Conservation (phyloP, 53 echinoderm and acorn worm genomes). For the Hippasteria phrygiana region DNA sequence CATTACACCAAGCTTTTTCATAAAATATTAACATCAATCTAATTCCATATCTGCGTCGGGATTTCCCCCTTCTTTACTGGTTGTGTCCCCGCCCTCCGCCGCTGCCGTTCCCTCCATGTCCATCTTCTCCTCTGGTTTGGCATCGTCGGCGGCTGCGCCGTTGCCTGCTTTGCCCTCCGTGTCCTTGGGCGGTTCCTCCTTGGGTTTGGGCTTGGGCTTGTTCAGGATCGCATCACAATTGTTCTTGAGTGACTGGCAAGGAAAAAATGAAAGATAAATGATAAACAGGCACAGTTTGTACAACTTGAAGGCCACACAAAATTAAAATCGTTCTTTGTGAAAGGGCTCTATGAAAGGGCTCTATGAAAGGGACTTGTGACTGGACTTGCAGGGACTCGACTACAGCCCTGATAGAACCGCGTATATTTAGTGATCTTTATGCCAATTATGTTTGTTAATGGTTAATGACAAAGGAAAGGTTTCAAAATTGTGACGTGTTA, state of each 20-base stretch:
- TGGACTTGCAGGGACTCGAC: too few species aligned
- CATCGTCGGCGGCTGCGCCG: background rate
- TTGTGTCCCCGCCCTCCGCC: conserved; percentile 11
- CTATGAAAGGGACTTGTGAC: too few species aligned
- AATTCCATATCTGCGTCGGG: conserved; percentile 65
- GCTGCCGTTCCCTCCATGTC: conserved; percentile 59
- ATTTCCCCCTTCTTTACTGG: background rate
- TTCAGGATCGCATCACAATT: conserved; percentile 85
- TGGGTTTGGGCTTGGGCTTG: conserved; percentile 95
- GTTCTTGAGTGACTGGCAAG: conserved; percentile 67
- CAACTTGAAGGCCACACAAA: background rate
- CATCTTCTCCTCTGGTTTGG: conserved; percentile 73
- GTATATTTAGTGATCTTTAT: too few species aligned
- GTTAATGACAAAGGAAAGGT: too few species aligned
- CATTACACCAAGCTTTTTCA: background rate
- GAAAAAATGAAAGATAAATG: background rate
- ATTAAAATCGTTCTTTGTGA: too few species aligned
- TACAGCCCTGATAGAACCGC: too few species aligned
- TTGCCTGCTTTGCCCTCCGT: conserved; percentile 58
- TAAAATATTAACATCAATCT: conserved; percentile 54
- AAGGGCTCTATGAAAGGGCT: too few species aligned
- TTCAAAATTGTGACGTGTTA: too few species aligned
- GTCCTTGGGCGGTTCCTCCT: conserved; percentile 96
- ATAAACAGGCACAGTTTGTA: background rate
- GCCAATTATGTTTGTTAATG: too few species aligned